phyloP scores from a whole-genome alignment of 2,797 vertebrate genomes.

The Fundulus diaphanus region DNA sequence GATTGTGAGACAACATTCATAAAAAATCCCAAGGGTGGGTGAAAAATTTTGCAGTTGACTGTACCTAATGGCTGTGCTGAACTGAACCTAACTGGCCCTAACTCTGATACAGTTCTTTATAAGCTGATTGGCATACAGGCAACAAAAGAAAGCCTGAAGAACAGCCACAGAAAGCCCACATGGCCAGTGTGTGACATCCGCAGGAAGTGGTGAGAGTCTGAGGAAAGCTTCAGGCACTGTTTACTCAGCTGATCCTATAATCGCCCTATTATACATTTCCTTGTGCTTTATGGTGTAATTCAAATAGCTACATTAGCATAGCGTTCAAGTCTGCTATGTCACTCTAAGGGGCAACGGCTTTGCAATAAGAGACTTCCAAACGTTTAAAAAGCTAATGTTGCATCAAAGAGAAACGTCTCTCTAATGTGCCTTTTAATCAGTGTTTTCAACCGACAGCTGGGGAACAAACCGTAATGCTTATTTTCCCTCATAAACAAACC shows the following conservation, averaged over 20 bases:
- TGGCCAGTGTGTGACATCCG: not conserved
- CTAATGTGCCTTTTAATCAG: slow-evolving; percentile 29
- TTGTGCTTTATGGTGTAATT: not conserved
- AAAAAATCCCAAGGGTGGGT: too few species aligned
- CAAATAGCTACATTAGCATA: not conserved
- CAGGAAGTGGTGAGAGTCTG: not conserved
- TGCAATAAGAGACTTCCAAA: not conserved
- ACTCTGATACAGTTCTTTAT: too few species aligned
- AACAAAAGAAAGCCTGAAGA: not conserved
- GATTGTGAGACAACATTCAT: too few species aligned
- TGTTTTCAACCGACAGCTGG: slow-evolving; percentile 24
- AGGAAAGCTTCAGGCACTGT: not conserved
- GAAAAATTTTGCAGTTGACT: too few species aligned
- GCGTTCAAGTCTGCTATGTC: not conserved
- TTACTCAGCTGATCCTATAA: not conserved
- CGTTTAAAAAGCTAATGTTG: slow-evolving; percentile 16
- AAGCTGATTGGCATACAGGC: too few species aligned
- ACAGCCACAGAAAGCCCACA: not conserved
- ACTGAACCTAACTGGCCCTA: too few species aligned
- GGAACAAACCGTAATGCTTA: slow-evolving; percentile 7
- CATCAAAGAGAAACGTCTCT: slow-evolving; percentile 16
- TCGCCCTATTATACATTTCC: not conserved
- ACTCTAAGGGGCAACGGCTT: not conserved
- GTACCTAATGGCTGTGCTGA: too few species aligned
- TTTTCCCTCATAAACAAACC: slow-evolving; percentile 21